phyloP scores from a whole-genome alignment of 2,888 invertebrate species.

The Fabriciana adippe region DNA sequence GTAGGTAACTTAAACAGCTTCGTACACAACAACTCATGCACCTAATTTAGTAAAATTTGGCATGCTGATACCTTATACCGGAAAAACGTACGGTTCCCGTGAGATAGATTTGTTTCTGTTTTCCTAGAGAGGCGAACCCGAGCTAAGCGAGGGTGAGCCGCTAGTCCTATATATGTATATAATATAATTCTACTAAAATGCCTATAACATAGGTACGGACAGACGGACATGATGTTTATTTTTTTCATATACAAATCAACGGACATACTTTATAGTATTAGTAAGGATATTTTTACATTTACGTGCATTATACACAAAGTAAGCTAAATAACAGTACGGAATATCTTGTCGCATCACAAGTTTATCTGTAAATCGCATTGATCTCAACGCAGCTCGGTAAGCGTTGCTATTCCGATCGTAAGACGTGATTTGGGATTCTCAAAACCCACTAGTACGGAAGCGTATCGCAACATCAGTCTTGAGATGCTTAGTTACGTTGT shows the following conservation, averaged over 20 bases:
- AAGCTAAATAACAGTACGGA: conserved; percentile 3
- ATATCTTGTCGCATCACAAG: conserved; percentile 2
- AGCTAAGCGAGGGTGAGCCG: too few relatives aligned
- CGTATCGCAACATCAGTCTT: neutral
- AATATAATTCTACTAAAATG: too few relatives aligned
- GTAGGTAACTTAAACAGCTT: too few relatives aligned
- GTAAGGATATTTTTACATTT: neutral
- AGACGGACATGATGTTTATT: too few relatives aligned
- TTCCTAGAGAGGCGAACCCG: too few relatives aligned
- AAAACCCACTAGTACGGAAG: conserved; percentile 15
- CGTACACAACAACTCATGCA: too few relatives aligned
- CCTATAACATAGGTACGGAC: too few relatives aligned
- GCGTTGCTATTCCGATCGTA: conserved; percentile 28
- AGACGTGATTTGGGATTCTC: conserved; percentile 33
- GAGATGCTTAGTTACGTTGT: neutral
- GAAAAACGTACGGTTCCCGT: too few relatives aligned
- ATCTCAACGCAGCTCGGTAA: conserved; percentile 19
- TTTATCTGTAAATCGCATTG: conserved; percentile 21
- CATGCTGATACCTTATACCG: too few relatives aligned
- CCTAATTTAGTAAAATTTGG: too few relatives aligned
- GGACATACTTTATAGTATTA: neutral
- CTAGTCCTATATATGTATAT: too few relatives aligned
- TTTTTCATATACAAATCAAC: neutral
- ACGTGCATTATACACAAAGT: neutral
- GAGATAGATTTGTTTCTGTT: too few relatives aligned